A percentile compares a stretch with the other conserved stretches of the same genome.
Evolutionary conservation across 37 sponge, comb jelly and placozoan genomes (phyloP).

Genomic region (Agelas oroides): DNA sequence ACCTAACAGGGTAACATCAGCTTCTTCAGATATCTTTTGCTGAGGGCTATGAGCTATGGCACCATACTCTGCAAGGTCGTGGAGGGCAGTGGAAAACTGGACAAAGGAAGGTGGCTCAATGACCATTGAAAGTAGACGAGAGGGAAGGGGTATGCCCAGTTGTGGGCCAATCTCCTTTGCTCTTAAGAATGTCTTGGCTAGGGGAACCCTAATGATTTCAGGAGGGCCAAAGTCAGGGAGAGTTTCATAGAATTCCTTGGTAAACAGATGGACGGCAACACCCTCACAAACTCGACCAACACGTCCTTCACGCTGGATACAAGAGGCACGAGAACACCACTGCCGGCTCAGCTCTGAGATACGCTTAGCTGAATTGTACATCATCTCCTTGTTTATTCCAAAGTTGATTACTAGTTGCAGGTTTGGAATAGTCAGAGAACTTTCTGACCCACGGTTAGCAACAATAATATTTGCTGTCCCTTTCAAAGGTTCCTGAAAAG

Average conservation of each 20-base stretch:
- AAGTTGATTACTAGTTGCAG: slow-evolving; percentile 62
- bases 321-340: slow-evolving; percentile 69
- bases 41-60: slow-evolving; percentile 14
- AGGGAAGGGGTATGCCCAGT: neutral
- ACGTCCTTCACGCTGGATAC: slow-evolving; percentile 65
- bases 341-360: slow-evolving; percentile 19
- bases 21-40: slow-evolving; percentile 1
- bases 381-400: slow-evolving; percentile 13
- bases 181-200: slow-evolving; percentile 35
- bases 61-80: slow-evolving; percentile 35
- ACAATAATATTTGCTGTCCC: slow-evolving; percentile 42
- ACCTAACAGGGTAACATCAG: slow-evolving; percentile 54
- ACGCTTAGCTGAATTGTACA: slow-evolving; percentile 11
- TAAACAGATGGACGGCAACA: slow-evolving; percentile 45
- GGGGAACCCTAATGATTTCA: slow-evolving; percentile 34
- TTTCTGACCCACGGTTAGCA: slow-evolving; percentile 56
- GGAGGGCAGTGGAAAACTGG: slow-evolving; percentile 50
- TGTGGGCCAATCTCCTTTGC: slow-evolving; percentile 23
- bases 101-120: slow-evolving; percentile 47
- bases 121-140: slow-evolving; percentile 21
- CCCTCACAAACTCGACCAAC: slow-evolving; percentile 57
- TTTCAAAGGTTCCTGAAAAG: slow-evolving; percentile 11
- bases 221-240: slow-evolving; percentile 36
- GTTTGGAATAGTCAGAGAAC: slow-evolving; percentile 61
- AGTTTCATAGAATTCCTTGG: slow-evolving; percentile 22